phyloP scores from a whole-genome alignment of 92 coral and sea anemone genomes.

The Palythoa heliodiscus region DNA sequence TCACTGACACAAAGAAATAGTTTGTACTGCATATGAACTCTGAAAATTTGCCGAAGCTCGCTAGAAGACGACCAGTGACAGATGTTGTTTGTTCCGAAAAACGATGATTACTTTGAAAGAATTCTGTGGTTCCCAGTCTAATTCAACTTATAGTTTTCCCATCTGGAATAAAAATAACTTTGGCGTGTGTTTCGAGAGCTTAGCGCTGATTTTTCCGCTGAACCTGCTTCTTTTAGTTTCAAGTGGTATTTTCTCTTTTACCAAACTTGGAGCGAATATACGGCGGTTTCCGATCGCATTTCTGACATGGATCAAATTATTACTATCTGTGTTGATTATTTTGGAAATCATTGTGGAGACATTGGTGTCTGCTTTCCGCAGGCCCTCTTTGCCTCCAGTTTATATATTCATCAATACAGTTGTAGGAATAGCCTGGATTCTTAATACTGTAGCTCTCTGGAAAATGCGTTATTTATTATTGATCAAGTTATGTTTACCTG shows the following conservation, averaged over 20 bases:
- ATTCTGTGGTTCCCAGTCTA: constrained; percentile 69
- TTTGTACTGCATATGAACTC: background rate
- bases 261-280: constrained; percentile 43
- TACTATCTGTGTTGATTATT: constrained; percentile 46
- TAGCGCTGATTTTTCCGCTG: constrained; percentile 75
- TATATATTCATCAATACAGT: constrained; percentile 62
- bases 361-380: constrained; percentile 44
- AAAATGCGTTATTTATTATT: constrained; percentile 61
- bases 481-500: constrained; percentile 56
- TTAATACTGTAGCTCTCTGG: constrained; percentile 69
- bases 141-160: constrained; percentile 43
- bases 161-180: constrained; percentile 68
- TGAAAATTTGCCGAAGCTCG: background rate
- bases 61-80: background rate
- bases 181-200: constrained; percentile 76
- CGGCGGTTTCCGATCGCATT: constrained; percentile 41
- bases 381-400: constrained; percentile 59
- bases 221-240: constrained; percentile 66
- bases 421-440: constrained; percentile 74
- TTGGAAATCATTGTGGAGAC: constrained; percentile 62
- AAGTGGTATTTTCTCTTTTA: constrained; percentile 62
- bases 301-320: constrained; percentile 59
- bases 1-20: background rate
- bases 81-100: background rate
- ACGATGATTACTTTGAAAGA: constrained; percentile 62